Conservation (phyloP, 2,888 invertebrate genomes). For the Noctua janthe region DNA sequence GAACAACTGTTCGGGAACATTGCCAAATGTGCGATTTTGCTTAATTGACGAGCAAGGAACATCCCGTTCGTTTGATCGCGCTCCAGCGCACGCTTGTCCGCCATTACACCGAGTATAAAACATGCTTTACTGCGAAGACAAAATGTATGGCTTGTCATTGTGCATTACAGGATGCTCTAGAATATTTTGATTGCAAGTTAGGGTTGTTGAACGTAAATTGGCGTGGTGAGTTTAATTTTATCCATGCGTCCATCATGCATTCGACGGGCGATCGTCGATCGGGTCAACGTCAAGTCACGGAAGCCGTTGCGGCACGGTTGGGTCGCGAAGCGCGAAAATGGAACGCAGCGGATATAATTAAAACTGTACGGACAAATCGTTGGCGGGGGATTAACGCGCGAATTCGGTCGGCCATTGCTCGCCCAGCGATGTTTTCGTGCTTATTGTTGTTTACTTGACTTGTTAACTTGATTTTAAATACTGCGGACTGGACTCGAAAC, state of each 20-base stretch:
- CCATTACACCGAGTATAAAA: conserved; percentile 78
- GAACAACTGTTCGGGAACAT: conserved; percentile 85
- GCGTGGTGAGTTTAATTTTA: conserved; percentile 74
- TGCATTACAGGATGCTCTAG: conserved; percentile 54
- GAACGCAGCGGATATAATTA: conserved; percentile 90
- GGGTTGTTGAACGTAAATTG: conserved; percentile 78
- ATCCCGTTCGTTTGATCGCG: conserved; percentile 84
- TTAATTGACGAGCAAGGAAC: conserved; percentile 87
- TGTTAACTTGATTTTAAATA: conserved; percentile 56
- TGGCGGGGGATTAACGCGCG: conserved; percentile 83
- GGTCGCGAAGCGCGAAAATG: conserved; percentile 85
- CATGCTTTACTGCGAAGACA: conserved; percentile 69
- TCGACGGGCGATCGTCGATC: conserved; percentile 80
- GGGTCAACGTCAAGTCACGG: conserved; percentile 81
- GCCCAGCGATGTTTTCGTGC: conserved; percentile 59
- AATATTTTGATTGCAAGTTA: conserved; percentile 59
- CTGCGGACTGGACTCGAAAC: conserved; percentile 25
- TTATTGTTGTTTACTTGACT: conserved; percentile 60
- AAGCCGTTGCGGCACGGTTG: conserved; percentile 80
- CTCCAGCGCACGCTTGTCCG: conserved; percentile 74
- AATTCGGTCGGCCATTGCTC: conserved; percentile 81
- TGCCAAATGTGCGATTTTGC: conserved; percentile 87
- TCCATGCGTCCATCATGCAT: conserved; percentile 71
- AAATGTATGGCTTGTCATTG: conserved; percentile 67
- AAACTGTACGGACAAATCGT: conserved; percentile 85